Evolutionary conservation across 1,140 invertebrate species (phyloP), one percentile per base, ranked within the genome.

Genomic region (Latrodectus geometricus): DNA sequence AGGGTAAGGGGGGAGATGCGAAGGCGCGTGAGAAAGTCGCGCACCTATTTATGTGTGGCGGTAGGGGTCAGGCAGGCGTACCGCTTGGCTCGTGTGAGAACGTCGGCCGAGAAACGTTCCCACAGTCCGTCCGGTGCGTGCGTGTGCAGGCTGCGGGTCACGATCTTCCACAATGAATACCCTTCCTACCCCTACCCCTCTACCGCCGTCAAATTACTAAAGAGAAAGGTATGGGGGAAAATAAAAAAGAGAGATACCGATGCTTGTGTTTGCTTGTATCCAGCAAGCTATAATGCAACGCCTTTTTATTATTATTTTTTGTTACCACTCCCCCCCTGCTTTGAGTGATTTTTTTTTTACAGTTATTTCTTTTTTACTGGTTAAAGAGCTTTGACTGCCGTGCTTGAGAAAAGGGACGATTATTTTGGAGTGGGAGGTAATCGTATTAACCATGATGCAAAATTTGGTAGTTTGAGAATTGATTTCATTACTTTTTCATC

Each of bases 1-100:
- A 23, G 68, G 15, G 56, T 9, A 70, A 35, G 35, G 35, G 35
- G 61, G 52, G 72, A 61, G 17, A 48, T 35, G 49, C 17, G 72
- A 54, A 23, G 50, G 74, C 83, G 83, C 83, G 83, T 86, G 83
- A 86, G 83, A 86, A 86, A 86, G 83, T 78, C 74, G 74, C 83
- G 83, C 75, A 84, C 73, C 82, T 84, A 84, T 84, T 84, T 84
- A 68, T 76, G 82, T 68, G 76, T 78, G 76, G 68, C 21, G 76
- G 76, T 66, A 61, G 72, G 73, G 72, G 82, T 76, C 72, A 76
- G 56, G 70, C 35, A 76, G 61, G 82, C 72, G 61, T 66, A 76
- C 82, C n/a, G 82, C 82, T 50, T 17, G 56, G 69, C 77, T 68
- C 77, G 85, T 87, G 85, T 87, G 85, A 87, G 85, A 87, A 87